These are phyloP conservation scores for Brachionus plicatilis DNA, from an alignment of 1,140 invertebrate species.

Conservation along the genomic window DNA sequence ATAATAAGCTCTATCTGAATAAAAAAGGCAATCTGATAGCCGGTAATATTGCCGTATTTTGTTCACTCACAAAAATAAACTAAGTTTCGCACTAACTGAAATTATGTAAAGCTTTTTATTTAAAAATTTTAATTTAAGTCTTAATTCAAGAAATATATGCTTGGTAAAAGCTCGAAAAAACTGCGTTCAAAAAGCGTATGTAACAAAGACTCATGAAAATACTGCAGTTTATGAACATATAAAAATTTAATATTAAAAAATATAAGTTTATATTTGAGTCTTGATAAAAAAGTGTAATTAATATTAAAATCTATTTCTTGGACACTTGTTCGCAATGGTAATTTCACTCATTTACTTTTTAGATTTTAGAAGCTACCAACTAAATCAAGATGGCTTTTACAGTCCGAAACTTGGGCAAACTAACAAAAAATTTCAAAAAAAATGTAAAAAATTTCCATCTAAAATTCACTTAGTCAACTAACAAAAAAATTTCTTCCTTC, in stretches of 20 bases:
- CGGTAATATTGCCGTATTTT: not conserved
- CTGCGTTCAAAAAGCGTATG: conserved; percentile 35
- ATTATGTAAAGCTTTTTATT: not conserved
- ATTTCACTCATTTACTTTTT: not conserved
- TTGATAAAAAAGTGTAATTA: not conserved
- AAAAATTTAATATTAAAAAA: conserved; percentile 1
- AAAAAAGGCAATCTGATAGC: not conserved
- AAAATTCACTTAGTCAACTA: not conserved
- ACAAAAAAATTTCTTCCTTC: not conserved
- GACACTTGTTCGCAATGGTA: not conserved
- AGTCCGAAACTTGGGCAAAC: not conserved
- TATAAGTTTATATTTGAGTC: not conserved
- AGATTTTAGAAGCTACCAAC: not conserved
- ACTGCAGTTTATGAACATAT: conserved; percentile 12
- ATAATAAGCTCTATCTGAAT: too few relatives aligned
- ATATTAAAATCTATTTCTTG: not conserved
- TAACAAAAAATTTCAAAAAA: conserved; percentile 40
- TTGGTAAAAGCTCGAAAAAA: not conserved
- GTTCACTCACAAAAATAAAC: not conserved
- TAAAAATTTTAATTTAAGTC: not conserved
- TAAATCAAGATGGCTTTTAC: conserved; percentile 16
- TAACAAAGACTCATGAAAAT: conserved; percentile 30
- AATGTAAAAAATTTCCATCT: not conserved
- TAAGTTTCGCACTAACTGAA: not conserved
- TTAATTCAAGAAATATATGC: conserved; percentile 1